A percentile compares a stretch with the other conserved stretches of the same genome.
Evolutionary conservation across 2,888 invertebrate genomes (phyloP).

Genomic region (Cephalotes varians): DNA sequence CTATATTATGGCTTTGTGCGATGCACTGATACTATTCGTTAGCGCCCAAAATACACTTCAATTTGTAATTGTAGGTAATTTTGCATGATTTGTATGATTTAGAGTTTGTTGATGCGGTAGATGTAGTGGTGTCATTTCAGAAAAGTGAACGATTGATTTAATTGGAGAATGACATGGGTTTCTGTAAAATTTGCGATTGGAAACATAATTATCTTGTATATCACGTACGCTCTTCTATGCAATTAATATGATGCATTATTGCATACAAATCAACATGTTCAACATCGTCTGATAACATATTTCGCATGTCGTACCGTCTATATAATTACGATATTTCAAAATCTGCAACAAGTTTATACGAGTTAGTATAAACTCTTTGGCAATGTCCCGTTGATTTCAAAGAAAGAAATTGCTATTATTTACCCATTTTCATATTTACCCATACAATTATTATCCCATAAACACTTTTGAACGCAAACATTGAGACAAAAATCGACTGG

Average conservation of each 20-base stretch:
- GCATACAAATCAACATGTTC: not conserved
- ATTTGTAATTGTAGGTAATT: not conserved
- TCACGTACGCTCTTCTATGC: constrained; percentile 2
- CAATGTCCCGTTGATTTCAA: not conserved
- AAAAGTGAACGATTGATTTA: not conserved
- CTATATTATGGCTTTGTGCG: not conserved
- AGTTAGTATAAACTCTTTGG: not conserved
- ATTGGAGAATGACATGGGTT: not conserved
- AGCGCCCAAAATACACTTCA: not conserved
- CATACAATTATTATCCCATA: not conserved
- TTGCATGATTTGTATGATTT: not conserved
- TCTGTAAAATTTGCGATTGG: constrained; percentile 8
- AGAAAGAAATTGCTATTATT: constrained; percentile 23
- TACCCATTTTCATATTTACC: no score
- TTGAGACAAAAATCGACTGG: not conserved
- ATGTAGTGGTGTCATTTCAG: not conserved
- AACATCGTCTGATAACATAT: constrained; percentile 20
- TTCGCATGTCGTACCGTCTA: constrained; percentile 8
- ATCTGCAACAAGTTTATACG: not conserved
- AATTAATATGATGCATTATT: constrained; percentile 14
- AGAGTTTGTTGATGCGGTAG: not conserved
- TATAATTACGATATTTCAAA: constrained; percentile 41
- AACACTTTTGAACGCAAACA: not conserved
- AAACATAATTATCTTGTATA: not conserved
- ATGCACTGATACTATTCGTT: not conserved